A percentile compares a stretch with the other conserved stretches of the same genome.
These are phyloP conservation scores for Ifrita kowaldi DNA, from an alignment of 2,113 vertebrate genomes.

Conservation along the genomic window DNA sequence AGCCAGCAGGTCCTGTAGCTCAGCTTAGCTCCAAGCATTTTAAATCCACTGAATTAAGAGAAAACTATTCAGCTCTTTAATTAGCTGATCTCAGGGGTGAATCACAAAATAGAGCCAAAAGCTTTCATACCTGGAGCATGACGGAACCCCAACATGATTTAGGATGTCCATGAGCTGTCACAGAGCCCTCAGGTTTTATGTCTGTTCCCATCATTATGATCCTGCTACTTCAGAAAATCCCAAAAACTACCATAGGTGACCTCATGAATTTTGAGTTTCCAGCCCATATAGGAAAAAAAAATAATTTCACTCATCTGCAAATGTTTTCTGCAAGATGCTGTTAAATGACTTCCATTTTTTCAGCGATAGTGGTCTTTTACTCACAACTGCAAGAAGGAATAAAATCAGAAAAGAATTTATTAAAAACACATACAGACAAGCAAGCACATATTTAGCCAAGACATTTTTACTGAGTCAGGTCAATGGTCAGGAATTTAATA, in stretches of 20 bases:
- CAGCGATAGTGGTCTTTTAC: background rate
- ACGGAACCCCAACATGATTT: fast-evolving
- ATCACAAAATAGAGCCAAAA: background rate
- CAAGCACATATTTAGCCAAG: background rate
- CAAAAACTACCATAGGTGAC: background rate
- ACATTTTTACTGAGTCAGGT: background rate
- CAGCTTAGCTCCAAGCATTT: background rate
- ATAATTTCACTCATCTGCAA: background rate
- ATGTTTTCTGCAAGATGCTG: background rate
- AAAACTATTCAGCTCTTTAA: background rate
- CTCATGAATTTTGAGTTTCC: background rate
- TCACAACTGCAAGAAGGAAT: background rate
- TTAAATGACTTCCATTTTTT: background rate
- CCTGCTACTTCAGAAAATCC: background rate
- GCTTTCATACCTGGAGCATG: background rate
- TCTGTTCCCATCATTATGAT: background rate
- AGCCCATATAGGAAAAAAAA: background rate
- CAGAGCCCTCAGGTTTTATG: background rate
- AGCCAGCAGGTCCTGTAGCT: background rate
- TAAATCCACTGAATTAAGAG: background rate
- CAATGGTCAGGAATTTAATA: background rate
- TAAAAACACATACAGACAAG: background rate
- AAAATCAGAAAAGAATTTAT: background rate
- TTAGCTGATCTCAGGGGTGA: background rate
- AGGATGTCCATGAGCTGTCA: background rate